A percentile compares a stretch with the other conserved stretches of the same genome.
Conservation (phyloP, 2,797 vertebrate genomes). For the Hozukius guyotensis region DNA sequence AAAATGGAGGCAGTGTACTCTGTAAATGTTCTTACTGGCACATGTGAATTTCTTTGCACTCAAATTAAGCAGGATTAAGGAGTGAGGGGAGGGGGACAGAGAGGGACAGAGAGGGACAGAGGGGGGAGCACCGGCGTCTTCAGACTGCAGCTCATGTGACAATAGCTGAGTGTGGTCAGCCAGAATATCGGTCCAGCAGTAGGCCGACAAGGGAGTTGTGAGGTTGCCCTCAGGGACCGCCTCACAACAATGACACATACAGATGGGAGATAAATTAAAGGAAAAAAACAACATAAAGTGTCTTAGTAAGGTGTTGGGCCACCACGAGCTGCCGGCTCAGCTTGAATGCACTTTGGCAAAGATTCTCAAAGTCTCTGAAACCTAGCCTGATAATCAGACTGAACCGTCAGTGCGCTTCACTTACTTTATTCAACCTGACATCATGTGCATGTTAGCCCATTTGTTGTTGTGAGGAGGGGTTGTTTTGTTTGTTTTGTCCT, state of each 20-base stretch:
- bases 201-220: slow-evolving; percentile 10
- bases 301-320: background rate
- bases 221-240: background rate
- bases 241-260: background rate
- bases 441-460: background rate
- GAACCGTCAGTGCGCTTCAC: background rate
- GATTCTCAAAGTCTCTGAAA: slow-evolving; percentile 8
- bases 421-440: background rate
- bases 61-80: slow-evolving; percentile 96
- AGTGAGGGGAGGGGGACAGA: slow-evolving; percentile 56
- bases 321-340: background rate
- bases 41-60: slow-evolving; percentile 94
- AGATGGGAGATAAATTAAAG: background rate
- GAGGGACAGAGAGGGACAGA: slow-evolving; percentile 23
- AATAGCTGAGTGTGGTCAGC: slow-evolving; percentile 81
- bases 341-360: slow-evolving; percentile 4
- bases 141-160: slow-evolving; percentile 88
- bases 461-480: background rate
- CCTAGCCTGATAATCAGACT: background rate
- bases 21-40: slow-evolving; percentile 90
- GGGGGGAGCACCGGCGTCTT: slow-evolving; percentile 47
- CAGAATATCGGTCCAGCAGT: slow-evolving; percentile 54
- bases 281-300: background rate
- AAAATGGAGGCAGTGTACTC: slow-evolving; percentile 90
- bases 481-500: background rate